phyloP scores from a whole-genome alignment of 1,140 invertebrate genomes.

The Cydia fagiglandana region DNA sequence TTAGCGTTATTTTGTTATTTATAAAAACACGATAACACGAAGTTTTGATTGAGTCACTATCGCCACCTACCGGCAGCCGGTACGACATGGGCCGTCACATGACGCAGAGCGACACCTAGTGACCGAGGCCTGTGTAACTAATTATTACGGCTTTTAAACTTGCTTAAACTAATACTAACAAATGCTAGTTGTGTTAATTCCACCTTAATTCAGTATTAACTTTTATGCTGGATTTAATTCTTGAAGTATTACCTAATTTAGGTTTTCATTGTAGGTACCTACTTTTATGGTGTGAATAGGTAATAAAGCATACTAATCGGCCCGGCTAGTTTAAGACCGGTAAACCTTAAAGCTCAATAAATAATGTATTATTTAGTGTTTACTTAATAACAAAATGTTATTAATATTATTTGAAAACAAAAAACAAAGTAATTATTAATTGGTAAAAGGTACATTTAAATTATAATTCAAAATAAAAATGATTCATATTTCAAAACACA shows the following conservation, averaged over 20 bases:
- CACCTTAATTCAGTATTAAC: no score
- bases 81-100: not conserved
- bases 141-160: not conserved
- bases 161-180: not conserved
- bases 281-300: no score
- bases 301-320: not conserved
- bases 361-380: not conserved
- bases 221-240: no score
- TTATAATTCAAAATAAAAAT: not conserved
- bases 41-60: not conserved
- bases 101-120: slow-evolving; percentile 22
- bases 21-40: not conserved
- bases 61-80: not conserved
- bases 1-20: not conserved
- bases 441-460: not conserved
- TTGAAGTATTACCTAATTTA: no score
- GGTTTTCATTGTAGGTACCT: no score
- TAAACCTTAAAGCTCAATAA: not conserved
- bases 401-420: no score
- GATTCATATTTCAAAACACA: not conserved
- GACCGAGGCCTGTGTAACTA: not conserved
- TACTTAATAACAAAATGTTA: not conserved
- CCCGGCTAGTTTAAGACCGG: not conserved
- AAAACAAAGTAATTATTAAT: not conserved
- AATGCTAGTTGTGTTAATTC: no score